Evolutionary conservation across 2,113 vertebrate species (phyloP).

Genomic region (Helogale parvula): DNA sequence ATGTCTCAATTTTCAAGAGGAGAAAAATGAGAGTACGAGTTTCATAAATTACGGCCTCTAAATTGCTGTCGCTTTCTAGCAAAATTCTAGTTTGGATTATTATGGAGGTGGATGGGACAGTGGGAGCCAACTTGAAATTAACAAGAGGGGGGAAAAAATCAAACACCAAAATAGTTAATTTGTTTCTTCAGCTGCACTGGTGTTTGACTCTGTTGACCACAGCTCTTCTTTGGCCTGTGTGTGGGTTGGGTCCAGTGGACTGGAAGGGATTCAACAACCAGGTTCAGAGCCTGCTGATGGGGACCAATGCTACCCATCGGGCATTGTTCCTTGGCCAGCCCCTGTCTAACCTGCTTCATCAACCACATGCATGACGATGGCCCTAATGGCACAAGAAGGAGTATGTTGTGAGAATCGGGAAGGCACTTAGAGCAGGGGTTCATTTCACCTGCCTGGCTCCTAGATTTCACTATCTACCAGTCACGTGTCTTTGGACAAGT

Average conservation of each 20-base stretch:
- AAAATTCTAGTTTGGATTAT: background rate
- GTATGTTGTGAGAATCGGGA: background rate
- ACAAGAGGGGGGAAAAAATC: background rate
- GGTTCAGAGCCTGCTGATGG: background rate
- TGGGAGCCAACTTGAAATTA: background rate
- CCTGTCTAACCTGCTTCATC: background rate
- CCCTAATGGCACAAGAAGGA: background rate
- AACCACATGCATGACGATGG: background rate
- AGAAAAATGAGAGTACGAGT: background rate
- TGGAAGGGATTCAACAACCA: background rate
- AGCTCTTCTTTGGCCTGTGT: background rate
- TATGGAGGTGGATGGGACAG: background rate
- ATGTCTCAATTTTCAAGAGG: background rate
- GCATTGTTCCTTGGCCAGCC: background rate
- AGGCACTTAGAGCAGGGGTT: background rate
- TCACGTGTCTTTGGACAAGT: background rate
- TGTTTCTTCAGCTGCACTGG: background rate
- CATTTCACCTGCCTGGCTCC: background rate
- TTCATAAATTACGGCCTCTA: background rate
- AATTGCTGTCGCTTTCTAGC: background rate
- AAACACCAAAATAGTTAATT: background rate
- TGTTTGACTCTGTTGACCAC: background rate
- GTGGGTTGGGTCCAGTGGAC: background rate
- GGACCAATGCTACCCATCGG: background rate
- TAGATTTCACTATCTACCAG: background rate